These are phyloP conservation scores for Trematomus loennbergii DNA, from an alignment of 2,113 vertebrate genomes.

Conservation along the genomic window DNA sequence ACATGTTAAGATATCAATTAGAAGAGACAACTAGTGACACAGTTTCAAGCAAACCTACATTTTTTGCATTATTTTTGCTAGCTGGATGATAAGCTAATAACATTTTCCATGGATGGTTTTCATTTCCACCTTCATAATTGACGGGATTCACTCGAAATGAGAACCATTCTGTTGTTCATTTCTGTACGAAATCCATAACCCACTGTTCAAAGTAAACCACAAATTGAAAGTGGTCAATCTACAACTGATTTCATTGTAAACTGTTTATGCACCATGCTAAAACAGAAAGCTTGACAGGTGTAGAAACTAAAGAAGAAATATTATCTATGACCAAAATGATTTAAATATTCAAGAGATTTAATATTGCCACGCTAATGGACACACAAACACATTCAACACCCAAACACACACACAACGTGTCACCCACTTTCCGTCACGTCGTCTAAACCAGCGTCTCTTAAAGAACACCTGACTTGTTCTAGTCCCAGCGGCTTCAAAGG, in stretches of 20 bases:
- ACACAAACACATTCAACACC: constrained; percentile 3
- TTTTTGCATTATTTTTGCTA: too few species aligned
- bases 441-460: constrained; percentile 27
- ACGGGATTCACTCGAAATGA: not conserved
- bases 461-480: constrained; percentile 64
- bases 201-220: not conserved
- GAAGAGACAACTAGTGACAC: too few species aligned
- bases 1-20: too few species aligned
- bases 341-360: too few species aligned
- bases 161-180: not conserved
- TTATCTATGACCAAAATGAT: too few species aligned
- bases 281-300: not conserved
- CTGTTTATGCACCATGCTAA: too few species aligned
- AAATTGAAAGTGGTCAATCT: not conserved
- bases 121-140: not conserved
- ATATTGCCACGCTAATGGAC: not conserved
- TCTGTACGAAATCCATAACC: not conserved
- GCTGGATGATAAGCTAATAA: too few species aligned
- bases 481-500: constrained; percentile 67
- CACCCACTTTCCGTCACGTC: constrained; percentile 29
- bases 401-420: constrained; percentile 18
- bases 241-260: too few species aligned
- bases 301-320: not conserved
- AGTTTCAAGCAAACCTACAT: too few species aligned
- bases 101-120: too few species aligned